Percentiles rank a stretch among this genome's conserved stretches.
Evolutionary conservation across 2,797 vertebrate species (phyloP).

Genomic region (Pantherophis vulpinus): DNA sequence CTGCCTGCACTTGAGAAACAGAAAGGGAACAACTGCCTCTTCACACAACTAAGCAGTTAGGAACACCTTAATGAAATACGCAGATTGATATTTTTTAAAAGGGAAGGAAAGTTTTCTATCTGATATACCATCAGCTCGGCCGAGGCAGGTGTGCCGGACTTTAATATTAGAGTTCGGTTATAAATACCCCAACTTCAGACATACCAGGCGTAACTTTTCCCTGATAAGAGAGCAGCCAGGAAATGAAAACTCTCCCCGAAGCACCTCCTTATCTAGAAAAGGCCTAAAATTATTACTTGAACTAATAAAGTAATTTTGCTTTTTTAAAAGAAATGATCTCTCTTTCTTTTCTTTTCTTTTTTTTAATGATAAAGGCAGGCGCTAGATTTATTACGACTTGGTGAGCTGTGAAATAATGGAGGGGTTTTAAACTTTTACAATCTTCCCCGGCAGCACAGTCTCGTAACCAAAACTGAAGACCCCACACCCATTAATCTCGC

Average conservation of each 20-base stretch:
- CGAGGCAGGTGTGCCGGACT: conserved; percentile 71
- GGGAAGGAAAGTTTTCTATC: conserved; percentile 65
- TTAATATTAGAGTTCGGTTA: conserved; percentile 77
- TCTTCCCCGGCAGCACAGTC: not conserved
- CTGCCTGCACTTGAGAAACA: not conserved
- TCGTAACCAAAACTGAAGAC: not conserved
- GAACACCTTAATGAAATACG: conserved; percentile 65
- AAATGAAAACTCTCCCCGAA: conserved; percentile 90
- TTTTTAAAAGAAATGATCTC: conserved; percentile 61
- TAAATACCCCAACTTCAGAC: conserved; percentile 77
- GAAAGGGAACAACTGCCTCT: conserved; percentile 6
- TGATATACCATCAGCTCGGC: conserved; percentile 62
- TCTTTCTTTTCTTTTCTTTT: not conserved
- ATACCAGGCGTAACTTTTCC: conserved; percentile 73
- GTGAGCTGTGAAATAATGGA: conserved; percentile 55
- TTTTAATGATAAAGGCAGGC: conserved; percentile 68
- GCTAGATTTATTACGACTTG: conserved; percentile 71
- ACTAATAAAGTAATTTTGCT: conserved; percentile 96
- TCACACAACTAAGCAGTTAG: conserved; percentile 20
- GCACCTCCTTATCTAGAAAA: conserved; percentile 86
- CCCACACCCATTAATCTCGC: not conserved
- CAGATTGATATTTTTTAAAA: conserved; percentile 36
- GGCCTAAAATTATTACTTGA: conserved; percentile 79
- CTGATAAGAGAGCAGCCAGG: conserved; percentile 84
- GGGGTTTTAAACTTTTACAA: not conserved